phyloP scores from a whole-genome alignment of 2,797 vertebrate species.

The Pipistrellus nathusii region DNA sequence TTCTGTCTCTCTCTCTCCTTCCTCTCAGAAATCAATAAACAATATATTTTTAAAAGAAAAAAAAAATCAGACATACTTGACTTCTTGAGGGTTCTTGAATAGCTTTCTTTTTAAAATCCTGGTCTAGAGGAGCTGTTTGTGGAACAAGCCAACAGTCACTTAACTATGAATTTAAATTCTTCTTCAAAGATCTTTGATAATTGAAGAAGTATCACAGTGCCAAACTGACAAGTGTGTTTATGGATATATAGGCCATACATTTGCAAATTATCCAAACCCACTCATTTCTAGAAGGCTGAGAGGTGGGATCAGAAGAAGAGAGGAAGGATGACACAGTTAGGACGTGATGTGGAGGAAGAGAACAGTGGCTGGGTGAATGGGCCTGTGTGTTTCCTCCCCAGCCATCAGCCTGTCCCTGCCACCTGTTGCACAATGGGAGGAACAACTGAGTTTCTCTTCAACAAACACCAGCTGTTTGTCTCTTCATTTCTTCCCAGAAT shows the following conservation, averaged over 20 bases:
- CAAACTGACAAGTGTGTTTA: neutral
- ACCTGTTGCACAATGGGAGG: conserved; percentile 64
- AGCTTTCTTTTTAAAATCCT: conserved; percentile 58
- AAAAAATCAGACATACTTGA: neutral
- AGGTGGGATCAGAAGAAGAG: neutral
- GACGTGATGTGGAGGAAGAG: neutral
- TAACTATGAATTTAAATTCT: conserved; percentile 66
- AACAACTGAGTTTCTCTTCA: conserved; percentile 71
- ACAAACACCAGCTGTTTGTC: conserved; percentile 71
- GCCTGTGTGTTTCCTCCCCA: neutral
- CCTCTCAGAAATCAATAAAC: no score
- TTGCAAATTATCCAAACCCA: neutral
- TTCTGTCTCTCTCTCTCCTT: no score
- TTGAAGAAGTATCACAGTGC: no score
- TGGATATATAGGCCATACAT: conserved; percentile 23
- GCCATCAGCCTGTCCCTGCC: conserved; percentile 59
- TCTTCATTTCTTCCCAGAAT: conserved; percentile 66
- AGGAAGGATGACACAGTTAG: neutral
- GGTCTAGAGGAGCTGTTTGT: conserved; percentile 40
- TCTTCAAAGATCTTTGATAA: conserved; percentile 13
- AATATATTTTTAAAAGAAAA: neutral
- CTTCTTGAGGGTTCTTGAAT: conserved; percentile 46
- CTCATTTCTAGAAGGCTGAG: conserved; percentile 7
- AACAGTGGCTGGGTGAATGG: neutral
- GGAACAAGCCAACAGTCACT: conserved; percentile 31